These are phyloP conservation scores for Muscidifurax raptorellus DNA, from an alignment of 1,140 invertebrate genomes.

Conservation along the genomic window DNA sequence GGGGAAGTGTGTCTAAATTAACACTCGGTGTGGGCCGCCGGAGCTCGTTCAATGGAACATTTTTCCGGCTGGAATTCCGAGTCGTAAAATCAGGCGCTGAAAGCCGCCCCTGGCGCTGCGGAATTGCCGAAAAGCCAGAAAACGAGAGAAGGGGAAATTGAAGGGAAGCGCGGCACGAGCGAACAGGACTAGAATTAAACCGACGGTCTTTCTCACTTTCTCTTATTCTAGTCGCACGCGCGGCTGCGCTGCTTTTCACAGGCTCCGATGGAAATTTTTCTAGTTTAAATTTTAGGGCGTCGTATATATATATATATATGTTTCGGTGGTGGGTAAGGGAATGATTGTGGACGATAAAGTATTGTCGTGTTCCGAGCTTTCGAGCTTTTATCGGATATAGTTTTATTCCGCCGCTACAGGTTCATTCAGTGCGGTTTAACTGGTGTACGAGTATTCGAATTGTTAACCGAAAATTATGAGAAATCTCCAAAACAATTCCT, in stretches of 20 bases:
- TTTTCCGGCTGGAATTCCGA: slow-evolving; percentile 33
- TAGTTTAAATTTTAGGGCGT: slow-evolving; percentile 9
- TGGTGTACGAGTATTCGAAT: too few species aligned
- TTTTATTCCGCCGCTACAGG: not conserved
- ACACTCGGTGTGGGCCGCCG: not conserved
- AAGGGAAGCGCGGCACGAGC: slow-evolving; percentile 19
- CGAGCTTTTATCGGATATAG: not conserved
- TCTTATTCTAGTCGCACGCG: not conserved
- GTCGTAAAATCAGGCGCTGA: slow-evolving; percentile 43
- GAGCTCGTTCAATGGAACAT: not conserved
- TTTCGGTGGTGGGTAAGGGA: not conserved
- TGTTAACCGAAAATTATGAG: too few species aligned
- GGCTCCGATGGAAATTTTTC: slow-evolving; percentile 22
- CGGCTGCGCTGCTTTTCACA: not conserved
- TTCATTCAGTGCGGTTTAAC: not conserved
- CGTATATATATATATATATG: too few species aligned
- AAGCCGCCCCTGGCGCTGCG: not conserved
- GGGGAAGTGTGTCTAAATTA: slow-evolving; percentile 39
- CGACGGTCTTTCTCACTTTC: slow-evolving; percentile 11
- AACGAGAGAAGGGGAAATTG: slow-evolving; percentile 34
- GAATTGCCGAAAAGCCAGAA: slow-evolving; percentile 44
- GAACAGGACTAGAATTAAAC: not conserved
- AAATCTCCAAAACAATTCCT: not conserved
- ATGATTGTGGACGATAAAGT: not conserved
- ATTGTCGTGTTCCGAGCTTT: not conserved